Evolutionary conservation across 2,113 vertebrate species (phyloP).

Genomic region (Poeciliopsis prolifica): DNA sequence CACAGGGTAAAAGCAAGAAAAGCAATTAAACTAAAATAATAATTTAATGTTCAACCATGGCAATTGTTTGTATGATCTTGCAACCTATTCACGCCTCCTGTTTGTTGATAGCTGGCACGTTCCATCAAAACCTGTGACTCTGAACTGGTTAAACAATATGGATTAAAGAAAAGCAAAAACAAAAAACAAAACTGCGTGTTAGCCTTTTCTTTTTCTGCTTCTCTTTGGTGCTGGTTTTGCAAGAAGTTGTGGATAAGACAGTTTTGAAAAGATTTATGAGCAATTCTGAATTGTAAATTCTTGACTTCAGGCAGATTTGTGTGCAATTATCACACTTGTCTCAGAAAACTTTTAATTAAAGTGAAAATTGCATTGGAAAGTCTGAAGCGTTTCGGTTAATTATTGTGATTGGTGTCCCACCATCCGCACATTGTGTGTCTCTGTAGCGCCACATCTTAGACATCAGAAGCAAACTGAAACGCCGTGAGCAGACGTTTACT

Average conservation of each 20-base stretch:
- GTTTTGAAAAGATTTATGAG: slow-evolving; percentile 27
- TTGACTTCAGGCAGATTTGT: slow-evolving; percentile 16
- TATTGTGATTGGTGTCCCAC: slow-evolving; percentile 33
- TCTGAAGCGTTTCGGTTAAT: slow-evolving; percentile 53
- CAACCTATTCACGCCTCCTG: not conserved
- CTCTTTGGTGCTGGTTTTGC: not conserved
- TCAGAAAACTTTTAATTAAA: slow-evolving; percentile 69
- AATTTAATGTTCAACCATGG: not conserved
- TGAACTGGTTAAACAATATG: not conserved
- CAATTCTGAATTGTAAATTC: slow-evolving; percentile 16
- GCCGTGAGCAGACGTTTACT: slow-evolving; percentile 50
- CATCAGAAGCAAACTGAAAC: slow-evolving; percentile 18
- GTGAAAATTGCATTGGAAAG: slow-evolving; percentile 42
- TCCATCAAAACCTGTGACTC: not conserved
- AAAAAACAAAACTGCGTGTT: not conserved
- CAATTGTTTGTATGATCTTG: not conserved
- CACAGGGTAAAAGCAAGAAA: not conserved
- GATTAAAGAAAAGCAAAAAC: not conserved
- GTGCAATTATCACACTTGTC: slow-evolving; percentile 53
- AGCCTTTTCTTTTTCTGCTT: not conserved
- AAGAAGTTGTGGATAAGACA: not conserved
- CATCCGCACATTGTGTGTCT: slow-evolving; percentile 32
- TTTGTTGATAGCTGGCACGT: not conserved
- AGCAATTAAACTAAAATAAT: not conserved
- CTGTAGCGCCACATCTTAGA: slow-evolving; percentile 34